Percentiles rank a stretch among this genome's conserved stretches.
Evolutionary conservation across 2,888 invertebrate species (phyloP).

Genomic region (Lagria hirta): DNA sequence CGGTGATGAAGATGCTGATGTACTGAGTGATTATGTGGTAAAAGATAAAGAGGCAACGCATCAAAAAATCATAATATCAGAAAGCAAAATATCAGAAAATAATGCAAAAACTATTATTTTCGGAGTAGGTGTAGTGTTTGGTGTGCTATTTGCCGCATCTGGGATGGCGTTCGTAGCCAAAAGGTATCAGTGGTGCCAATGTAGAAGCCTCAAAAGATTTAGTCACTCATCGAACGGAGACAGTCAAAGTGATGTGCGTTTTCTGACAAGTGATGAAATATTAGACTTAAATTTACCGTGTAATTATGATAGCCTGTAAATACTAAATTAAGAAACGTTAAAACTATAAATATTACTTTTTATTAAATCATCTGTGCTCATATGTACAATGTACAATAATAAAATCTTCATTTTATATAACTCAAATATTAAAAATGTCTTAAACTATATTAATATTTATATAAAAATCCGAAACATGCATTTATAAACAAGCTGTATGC

Average conservation of each 20-base stretch:
- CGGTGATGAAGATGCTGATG: no score
- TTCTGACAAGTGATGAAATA: slow-evolving; percentile 59
- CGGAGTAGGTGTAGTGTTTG: slow-evolving; percentile 19
- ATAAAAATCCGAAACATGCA: slow-evolving; percentile 25
- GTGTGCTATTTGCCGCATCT: slow-evolving; percentile 30
- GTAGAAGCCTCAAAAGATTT: slow-evolving; percentile 23
- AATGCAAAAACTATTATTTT: slow-evolving; percentile 17
- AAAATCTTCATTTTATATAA: slow-evolving; percentile 49
- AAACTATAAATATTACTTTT: slow-evolving; percentile 51
- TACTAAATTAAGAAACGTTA: slow-evolving; percentile 12
- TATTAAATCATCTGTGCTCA: slow-evolving; percentile 53
- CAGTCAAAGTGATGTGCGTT: slow-evolving; percentile 59
- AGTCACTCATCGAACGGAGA: slow-evolving; percentile 38
- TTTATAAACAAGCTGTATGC: slow-evolving; percentile 23
- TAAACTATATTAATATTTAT: slow-evolving; percentile 32
- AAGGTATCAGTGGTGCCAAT: slow-evolving; percentile 21
- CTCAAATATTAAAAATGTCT: slow-evolving; percentile 39
- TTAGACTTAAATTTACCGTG: slow-evolving; percentile 57
- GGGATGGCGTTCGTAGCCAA: slow-evolving; percentile 28
- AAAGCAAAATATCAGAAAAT: background rate
- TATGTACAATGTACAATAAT: slow-evolving; percentile 53
- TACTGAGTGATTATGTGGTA: no score
- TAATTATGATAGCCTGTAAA: slow-evolving; percentile 29
- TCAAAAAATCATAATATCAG: slow-evolving; percentile 11
- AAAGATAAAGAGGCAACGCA: slow-evolving; percentile 7